A percentile compares a stretch with the other conserved stretches of the same genome.
These are phyloP conservation scores for Anthrax anthrax DNA, from an alignment of 2,888 invertebrate genomes.

Conservation along the genomic window DNA sequence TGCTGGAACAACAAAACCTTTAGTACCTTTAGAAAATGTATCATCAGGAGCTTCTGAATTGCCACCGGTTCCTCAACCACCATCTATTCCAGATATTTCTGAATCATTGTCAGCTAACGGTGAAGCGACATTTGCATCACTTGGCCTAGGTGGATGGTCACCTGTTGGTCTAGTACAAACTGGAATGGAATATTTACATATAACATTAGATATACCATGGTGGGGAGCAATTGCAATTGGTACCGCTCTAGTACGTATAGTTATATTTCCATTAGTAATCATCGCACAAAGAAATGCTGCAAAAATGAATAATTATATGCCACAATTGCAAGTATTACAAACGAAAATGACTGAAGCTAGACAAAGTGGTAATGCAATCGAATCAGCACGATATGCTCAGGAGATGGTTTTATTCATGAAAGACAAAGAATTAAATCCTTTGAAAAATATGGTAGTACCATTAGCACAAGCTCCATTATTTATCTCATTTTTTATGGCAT, in stretches of 20 bases:
- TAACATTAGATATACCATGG: slow-evolving; percentile 77
- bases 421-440: slow-evolving; percentile 62
- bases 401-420: slow-evolving; percentile 75
- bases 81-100: slow-evolving; percentile 17
- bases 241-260: slow-evolving; percentile 59
- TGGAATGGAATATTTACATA: slow-evolving; percentile 69
- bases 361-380: slow-evolving; percentile 63
- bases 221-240: slow-evolving; percentile 75
- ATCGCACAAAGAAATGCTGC: slow-evolving; percentile 66
- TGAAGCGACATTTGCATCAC: slow-evolving; percentile 63
- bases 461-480: slow-evolving; percentile 79
- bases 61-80: slow-evolving; percentile 24
- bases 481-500: slow-evolving; percentile 77
- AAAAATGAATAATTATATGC: slow-evolving; percentile 69
- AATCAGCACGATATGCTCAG: slow-evolving; percentile 57
- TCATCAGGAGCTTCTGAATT: slow-evolving; percentile 12
- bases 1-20: not conserved
- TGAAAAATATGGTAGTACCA: slow-evolving; percentile 65
- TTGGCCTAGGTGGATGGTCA: slow-evolving; percentile 71
- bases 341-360: slow-evolving; percentile 76
- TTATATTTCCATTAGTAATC: slow-evolving; percentile 76
- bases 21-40: not conserved
- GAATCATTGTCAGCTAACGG: slow-evolving; percentile 30
- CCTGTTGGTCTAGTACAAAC: slow-evolving; percentile 74
- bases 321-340: slow-evolving; percentile 71